Percentiles rank a stretch among this genome's conserved stretches.
phyloP scores from a whole-genome alignment of 1,140 invertebrate genomes.

The Hylaeus volcanicus region DNA sequence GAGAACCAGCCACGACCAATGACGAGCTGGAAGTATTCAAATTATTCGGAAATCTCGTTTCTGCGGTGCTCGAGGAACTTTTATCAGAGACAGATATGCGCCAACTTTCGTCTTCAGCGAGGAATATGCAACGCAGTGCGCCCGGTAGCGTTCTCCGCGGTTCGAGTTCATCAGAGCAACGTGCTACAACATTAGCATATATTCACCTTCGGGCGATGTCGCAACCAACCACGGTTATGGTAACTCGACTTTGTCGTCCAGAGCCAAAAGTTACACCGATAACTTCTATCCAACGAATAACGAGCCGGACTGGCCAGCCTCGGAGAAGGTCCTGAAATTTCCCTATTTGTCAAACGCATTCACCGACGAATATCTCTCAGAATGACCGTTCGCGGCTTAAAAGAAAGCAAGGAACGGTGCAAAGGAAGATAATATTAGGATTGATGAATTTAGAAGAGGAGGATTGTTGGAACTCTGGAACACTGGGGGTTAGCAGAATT shows the following conservation, averaged over 20 bases:
- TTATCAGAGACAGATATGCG: neutral
- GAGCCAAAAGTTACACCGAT: constrained; percentile 33
- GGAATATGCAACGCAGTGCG: constrained; percentile 3
- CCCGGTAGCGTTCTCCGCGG: neutral
- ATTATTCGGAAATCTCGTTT: neutral
- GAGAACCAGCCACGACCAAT: no score
- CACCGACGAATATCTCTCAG: no score
- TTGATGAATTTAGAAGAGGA: no score
- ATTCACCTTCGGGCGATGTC: constrained; percentile 32
- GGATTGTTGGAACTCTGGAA: no score
- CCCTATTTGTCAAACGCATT: constrained; percentile 12
- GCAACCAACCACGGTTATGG: constrained; percentile 13
- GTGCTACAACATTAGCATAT: constrained; percentile 48
- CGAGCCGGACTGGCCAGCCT: constrained; percentile 11
- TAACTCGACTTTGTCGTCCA: constrained; percentile 42
- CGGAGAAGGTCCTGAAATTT: constrained; percentile 18
- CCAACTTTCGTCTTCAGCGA: neutral
- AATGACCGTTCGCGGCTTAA: no score
- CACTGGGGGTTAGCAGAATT: no score
- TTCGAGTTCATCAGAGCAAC: constrained; percentile 35
- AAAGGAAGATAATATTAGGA: no score
- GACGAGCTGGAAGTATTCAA: neutral
- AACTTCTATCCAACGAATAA: constrained; percentile 34
- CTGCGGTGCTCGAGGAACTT: neutral
- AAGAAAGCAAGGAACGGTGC: no score